Percentiles rank a stretch among this genome's conserved stretches.
Evolutionary conservation across 2,797 vertebrate species (phyloP).

Genomic region (Labroides dimidiatus): DNA sequence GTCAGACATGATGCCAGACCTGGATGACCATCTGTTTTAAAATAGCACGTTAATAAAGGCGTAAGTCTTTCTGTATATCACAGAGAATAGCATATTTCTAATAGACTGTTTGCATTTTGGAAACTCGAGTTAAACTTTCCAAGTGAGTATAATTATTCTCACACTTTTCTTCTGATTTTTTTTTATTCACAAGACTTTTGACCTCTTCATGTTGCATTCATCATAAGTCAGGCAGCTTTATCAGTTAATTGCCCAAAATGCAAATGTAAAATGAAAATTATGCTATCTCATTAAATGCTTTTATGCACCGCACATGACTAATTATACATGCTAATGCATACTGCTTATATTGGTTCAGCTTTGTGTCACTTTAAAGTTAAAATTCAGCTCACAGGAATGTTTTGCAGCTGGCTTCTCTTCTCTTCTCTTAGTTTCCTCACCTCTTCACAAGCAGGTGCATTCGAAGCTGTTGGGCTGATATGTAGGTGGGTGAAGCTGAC

Average conservation of each 20-base stretch:
- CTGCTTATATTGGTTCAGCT: not conserved
- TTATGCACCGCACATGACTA: constrained; percentile 21
- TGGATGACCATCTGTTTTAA: constrained; percentile 1
- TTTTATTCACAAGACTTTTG: constrained; percentile 8
- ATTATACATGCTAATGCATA: constrained; percentile 8
- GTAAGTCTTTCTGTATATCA: not conserved
- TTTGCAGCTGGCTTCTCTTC: not conserved
- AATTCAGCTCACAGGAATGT: not conserved
- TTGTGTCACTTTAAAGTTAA: constrained; percentile 2
- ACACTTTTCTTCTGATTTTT: not conserved
- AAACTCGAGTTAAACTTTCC: not conserved
- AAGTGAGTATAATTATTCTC: not conserved
- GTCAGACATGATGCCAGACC: not conserved
- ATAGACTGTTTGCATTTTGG: too few species aligned
- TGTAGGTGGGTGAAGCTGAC: not conserved
- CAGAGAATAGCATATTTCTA: too few species aligned
- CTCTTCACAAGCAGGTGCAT: constrained; percentile 9
- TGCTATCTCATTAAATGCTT: not conserved
- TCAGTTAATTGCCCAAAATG: constrained; percentile 21
- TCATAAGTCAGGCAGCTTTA: not conserved
- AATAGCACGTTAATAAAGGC: constrained; percentile 3
- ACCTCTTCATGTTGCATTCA: constrained; percentile 18
- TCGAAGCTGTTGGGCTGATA: not conserved
- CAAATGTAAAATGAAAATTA: constrained; percentile 9
- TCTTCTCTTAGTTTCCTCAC: not conserved